Percentiles rank a stretch among this genome's conserved stretches.
Evolutionary conservation across 1,140 invertebrate species (phyloP).

Genomic region (Drosophila littoralis): DNA sequence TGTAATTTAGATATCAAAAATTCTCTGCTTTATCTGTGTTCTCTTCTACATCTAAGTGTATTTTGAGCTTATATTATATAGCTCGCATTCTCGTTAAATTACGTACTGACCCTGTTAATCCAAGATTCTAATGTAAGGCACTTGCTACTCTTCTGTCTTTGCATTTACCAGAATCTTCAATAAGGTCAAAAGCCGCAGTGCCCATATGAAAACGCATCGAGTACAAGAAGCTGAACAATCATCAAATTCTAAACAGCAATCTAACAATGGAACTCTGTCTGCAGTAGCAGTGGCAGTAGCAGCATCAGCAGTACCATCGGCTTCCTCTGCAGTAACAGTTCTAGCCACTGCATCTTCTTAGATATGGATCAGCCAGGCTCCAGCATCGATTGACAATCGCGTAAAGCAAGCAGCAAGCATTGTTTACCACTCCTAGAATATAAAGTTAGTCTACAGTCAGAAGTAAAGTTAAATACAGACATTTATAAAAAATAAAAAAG

Average conservation of each 20-base stretch:
- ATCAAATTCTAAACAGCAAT: slow-evolving; percentile 50
- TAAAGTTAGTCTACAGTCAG: slow-evolving; percentile 43
- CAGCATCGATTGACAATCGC: slow-evolving; percentile 73
- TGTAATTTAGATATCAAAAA: not conserved
- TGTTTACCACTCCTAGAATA: slow-evolving; percentile 72
- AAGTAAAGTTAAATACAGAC: not conserved
- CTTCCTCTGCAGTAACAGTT: slow-evolving; percentile 15
- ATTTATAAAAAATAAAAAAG: not conserved
- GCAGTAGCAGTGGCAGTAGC: slow-evolving; percentile 11
- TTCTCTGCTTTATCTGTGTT: slow-evolving; percentile 56
- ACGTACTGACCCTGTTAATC: not conserved
- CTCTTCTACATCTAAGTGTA: slow-evolving; percentile 54
- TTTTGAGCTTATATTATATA: slow-evolving; percentile 29
- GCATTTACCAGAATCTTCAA: slow-evolving; percentile 93
- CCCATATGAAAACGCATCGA: slow-evolving; percentile 98
- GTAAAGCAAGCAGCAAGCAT: slow-evolving; percentile 74
- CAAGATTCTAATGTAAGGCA: slow-evolving; percentile 34
- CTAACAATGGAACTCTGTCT: slow-evolving; percentile 27
- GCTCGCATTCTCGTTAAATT: slow-evolving; percentile 14
- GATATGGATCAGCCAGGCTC: slow-evolving; percentile 17
- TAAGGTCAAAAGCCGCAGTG: slow-evolving; percentile 98
- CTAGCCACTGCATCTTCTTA: slow-evolving; percentile 45
- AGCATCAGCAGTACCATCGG: slow-evolving; percentile 12
- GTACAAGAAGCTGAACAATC: slow-evolving; percentile 88
- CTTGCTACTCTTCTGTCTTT: slow-evolving; percentile 22